These are phyloP conservation scores for Drosophila cognata DNA, from an alignment of 2,888 invertebrate genomes.

Conservation along the genomic window DNA sequence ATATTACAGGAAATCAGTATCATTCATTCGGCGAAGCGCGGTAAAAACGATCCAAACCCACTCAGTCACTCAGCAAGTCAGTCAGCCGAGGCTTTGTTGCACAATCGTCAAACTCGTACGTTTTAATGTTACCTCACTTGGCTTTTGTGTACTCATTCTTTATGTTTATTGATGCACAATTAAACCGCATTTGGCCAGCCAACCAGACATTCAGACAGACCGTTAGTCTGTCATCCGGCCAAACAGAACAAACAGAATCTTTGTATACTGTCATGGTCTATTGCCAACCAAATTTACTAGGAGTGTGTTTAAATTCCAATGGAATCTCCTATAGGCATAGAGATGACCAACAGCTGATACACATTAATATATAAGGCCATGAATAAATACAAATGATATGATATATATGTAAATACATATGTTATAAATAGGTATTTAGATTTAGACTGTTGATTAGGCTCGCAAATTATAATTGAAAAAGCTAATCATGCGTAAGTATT, in stretches of 20 bases:
- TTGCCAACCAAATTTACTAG: conserved; percentile 66
- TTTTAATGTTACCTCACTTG: conserved; percentile 56
- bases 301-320: conserved; percentile 53
- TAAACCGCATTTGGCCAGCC: conserved; percentile 64
- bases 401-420: not conserved
- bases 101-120: conserved; percentile 51
- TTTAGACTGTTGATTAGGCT: not conserved
- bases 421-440: not conserved
- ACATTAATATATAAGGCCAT: conserved; percentile 2
- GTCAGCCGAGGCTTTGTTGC: conserved; percentile 56
- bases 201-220: conserved; percentile 46
- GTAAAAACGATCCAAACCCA: conserved; percentile 39
- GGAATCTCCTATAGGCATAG: conserved; percentile 13
- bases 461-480: not conserved
- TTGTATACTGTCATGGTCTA: conserved; percentile 74
- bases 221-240: conserved; percentile 60
- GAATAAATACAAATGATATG: not conserved
- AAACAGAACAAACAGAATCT: conserved; percentile 53
- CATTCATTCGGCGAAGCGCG: conserved; percentile 46
- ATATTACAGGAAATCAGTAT: conserved; percentile 32
- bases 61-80: conserved; percentile 55
- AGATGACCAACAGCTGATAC: conserved; percentile 10
- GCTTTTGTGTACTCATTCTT: conserved; percentile 51
- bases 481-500: not conserved
- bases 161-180: conserved; percentile 71